phyloP scores from a whole-genome alignment of 2,888 invertebrate species.

The Busseola fusca region DNA sequence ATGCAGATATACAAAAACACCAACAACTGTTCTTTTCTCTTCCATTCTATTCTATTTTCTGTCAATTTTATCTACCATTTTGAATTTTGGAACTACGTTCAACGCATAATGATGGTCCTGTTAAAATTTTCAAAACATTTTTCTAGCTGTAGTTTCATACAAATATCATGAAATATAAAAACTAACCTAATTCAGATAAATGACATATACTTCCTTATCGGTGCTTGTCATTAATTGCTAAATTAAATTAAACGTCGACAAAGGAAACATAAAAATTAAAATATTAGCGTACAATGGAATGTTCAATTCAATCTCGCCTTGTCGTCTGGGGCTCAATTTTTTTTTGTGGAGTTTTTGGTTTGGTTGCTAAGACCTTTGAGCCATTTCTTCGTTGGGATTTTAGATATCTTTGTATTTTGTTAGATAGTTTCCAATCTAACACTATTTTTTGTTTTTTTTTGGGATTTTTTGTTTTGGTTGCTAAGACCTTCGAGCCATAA shows the following conservation, averaged over 20 bases:
- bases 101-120: slow-evolving; percentile 51
- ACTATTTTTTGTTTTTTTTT: too few species aligned
- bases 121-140: neutral
- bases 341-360: too few species aligned
- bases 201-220: neutral
- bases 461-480: too few species aligned
- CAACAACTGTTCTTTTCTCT: slow-evolving; percentile 75
- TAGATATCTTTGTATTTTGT: too few species aligned
- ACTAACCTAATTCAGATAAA: neutral
- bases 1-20: slow-evolving; percentile 77
- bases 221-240: neutral
- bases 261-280: neutral
- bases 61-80: slow-evolving; percentile 78
- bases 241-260: neutral
- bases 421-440: too few species aligned
- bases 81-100: slow-evolving; percentile 67
- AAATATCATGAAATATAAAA: neutral
- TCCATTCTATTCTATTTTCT: slow-evolving; percentile 74
- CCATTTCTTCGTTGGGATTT: too few species aligned
- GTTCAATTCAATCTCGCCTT: neutral
- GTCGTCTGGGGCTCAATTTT: neutral
- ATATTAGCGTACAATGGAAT: slow-evolving; percentile 1
- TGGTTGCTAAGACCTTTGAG: too few species aligned
- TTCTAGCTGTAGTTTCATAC: neutral
- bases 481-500: too few species aligned